Percentiles rank a stretch among this genome's conserved stretches.
phyloP scores from a whole-genome alignment of 1,140 invertebrate genomes.

The Araneus ventricosus region DNA sequence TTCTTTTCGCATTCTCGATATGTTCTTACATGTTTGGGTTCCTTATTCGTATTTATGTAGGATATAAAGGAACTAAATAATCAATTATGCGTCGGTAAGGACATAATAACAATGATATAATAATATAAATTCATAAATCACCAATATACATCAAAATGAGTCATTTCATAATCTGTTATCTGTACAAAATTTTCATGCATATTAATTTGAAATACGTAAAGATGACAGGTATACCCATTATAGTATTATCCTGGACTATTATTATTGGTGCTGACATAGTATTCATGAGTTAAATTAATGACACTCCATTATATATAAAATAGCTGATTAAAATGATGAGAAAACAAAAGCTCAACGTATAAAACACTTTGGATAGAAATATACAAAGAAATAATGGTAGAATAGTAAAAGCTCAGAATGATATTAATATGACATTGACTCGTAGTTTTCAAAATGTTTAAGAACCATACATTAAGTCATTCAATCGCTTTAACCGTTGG shows the following conservation, averaged over 20 bases:
- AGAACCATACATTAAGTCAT: not conserved
- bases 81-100: not conserved
- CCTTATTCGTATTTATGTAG: not conserved
- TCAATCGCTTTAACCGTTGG: no score
- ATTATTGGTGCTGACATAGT: not conserved
- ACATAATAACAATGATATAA: no score
- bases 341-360: not conserved
- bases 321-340: not conserved
- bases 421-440: not conserved
- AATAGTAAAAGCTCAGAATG: constrained; percentile 1
- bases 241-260: not conserved
- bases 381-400: not conserved
- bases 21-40: not conserved
- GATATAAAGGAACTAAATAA: not conserved
- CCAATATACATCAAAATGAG: not conserved
- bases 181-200: not conserved
- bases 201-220: not conserved
- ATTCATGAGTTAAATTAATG: not conserved
- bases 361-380: not conserved
- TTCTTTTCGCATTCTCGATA: not conserved
- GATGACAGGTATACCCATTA: not conserved
- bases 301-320: not conserved
- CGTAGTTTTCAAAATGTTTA: not conserved
- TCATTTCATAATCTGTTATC: not conserved
- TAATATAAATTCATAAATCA: not conserved